Conservation (phyloP, 2,113 vertebrate species). For the Microtus oregoni region DNA sequence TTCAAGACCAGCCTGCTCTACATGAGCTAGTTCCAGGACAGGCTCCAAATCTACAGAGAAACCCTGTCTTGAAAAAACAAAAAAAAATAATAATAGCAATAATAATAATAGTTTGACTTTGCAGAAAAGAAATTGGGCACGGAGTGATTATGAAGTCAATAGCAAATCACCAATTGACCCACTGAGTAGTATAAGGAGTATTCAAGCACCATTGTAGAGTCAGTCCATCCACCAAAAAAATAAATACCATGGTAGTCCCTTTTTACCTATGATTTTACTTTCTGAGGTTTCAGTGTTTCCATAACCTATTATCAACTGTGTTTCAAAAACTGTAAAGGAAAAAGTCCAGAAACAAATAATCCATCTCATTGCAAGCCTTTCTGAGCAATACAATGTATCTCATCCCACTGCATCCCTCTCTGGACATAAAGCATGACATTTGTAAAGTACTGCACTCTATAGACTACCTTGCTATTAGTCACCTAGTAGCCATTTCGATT, state of each 20-base stretch:
- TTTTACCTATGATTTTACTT: neutral
- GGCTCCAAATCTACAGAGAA: no score
- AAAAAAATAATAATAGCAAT: no score
- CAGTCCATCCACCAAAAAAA: neutral
- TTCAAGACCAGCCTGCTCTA: no score
- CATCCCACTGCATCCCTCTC: neutral
- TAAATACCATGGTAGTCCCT: neutral
- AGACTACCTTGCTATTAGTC: neutral
- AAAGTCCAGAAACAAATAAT: neutral
- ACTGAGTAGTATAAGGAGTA: neutral
- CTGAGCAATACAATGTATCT: neutral
- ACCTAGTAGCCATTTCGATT: neutral
- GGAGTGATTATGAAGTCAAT: neutral
- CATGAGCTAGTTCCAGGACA: no score
- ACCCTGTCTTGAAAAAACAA: no score
- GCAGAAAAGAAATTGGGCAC: neutral
- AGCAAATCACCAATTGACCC: neutral
- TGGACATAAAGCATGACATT: neutral
- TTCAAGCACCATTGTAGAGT: neutral
- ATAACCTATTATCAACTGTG: neutral
- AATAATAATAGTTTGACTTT: neutral
- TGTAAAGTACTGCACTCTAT: neutral
- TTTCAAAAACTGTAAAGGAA: neutral
- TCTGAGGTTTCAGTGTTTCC: neutral
- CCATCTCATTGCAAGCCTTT: neutral